A percentile compares a stretch with the other conserved stretches of the same genome.
Evolutionary conservation across 2,888 invertebrate species (phyloP).

Genomic region (Ceraclea dissimilis): DNA sequence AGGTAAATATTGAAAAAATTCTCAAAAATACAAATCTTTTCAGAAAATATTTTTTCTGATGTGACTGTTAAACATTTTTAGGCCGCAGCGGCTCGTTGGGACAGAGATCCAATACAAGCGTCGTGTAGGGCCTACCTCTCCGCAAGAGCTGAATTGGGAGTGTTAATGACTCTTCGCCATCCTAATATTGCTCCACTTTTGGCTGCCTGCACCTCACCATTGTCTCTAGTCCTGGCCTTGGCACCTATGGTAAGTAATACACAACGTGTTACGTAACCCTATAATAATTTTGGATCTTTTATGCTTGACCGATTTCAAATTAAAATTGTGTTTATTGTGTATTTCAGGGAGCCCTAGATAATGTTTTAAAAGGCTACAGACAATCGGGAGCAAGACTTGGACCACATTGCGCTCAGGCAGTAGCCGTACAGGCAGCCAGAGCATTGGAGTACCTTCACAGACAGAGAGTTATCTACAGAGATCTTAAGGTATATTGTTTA

Average conservation of each 20-base stretch:
- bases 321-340: background rate
- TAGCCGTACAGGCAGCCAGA: conserved; percentile 84
- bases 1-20: conserved; percentile 35
- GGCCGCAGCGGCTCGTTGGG: conserved; percentile 84
- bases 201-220: conserved; percentile 82
- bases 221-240: conserved; percentile 80
- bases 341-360: conserved; percentile 75
- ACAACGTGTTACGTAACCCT: background rate
- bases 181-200: conserved; percentile 87
- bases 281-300: background rate
- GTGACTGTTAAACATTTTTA: conserved; percentile 29
- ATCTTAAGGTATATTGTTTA: conserved; percentile 47
- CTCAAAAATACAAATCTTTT: background rate
- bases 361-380: conserved; percentile 74
- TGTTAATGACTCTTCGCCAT: conserved; percentile 78
- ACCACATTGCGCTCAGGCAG: conserved; percentile 71
- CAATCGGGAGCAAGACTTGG: conserved; percentile 77
- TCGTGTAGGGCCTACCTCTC: conserved; percentile 96
- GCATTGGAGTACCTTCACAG: conserved; percentile 94
- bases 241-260: conserved; percentile 58
- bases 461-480: conserved; percentile 85
- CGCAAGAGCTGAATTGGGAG: conserved; percentile 88
- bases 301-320: background rate
- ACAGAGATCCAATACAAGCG: conserved; percentile 83
- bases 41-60: background rate